phyloP scores from a whole-genome alignment of 2,888 invertebrate genomes.

The Caenorhabditis imperialis region DNA sequence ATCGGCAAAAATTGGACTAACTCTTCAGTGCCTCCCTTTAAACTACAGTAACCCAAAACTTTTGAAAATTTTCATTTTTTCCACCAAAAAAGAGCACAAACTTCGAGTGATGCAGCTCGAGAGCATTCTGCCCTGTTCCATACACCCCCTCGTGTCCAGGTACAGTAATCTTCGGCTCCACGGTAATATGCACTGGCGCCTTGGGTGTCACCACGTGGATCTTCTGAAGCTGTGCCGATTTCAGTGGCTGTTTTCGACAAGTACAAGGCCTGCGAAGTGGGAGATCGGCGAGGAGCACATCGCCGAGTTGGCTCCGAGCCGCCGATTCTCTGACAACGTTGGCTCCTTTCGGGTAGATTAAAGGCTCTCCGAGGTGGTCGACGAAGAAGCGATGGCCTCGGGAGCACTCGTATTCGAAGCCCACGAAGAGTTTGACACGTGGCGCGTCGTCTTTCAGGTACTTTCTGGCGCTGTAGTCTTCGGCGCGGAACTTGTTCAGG shows the following conservation, averaged over 20 bases:
- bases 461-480: slow-evolving; percentile 27
- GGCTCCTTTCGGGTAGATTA: slow-evolving; percentile 41
- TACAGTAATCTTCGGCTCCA: slow-evolving; percentile 86
- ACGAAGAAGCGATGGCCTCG: slow-evolving; percentile 96
- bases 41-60: no score
- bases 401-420: slow-evolving; percentile 96
- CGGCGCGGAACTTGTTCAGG: slow-evolving; percentile 42
- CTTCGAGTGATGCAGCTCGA: slow-evolving; percentile 68
- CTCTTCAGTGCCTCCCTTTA: no score
- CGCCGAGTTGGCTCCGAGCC: slow-evolving; percentile 4
- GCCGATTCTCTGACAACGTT: slow-evolving; percentile 19
- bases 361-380: slow-evolving; percentile 73
- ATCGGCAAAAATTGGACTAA: neutral
- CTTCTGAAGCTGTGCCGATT: slow-evolving; percentile 82
- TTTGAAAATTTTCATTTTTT: no score
- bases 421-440: slow-evolving; percentile 83
- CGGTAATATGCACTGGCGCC: slow-evolving; percentile 89
- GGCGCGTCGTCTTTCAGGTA: slow-evolving; percentile 13
- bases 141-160: slow-evolving; percentile 58
- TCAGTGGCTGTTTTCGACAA: slow-evolving; percentile 82
- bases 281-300: slow-evolving; percentile 88
- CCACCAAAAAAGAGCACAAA: no score
- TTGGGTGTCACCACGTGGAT: slow-evolving; percentile 91
- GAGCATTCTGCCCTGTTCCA: slow-evolving; percentile 64
- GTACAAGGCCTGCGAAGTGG: slow-evolving; percentile 90